Conservation (phyloP, 2,797 vertebrate species). For the Naso thynnoides region DNA sequence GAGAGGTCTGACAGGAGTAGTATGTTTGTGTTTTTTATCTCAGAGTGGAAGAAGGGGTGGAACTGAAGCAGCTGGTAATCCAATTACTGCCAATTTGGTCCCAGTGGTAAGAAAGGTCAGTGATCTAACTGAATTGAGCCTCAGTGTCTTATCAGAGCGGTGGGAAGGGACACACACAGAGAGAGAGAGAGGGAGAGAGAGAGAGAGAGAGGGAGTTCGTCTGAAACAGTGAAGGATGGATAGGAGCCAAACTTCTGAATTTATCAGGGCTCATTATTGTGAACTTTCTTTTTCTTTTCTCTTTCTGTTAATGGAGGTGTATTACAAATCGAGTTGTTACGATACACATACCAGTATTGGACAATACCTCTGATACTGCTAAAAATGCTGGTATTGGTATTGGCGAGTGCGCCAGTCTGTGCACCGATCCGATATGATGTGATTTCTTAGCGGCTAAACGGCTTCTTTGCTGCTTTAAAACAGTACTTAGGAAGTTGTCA, state of each 20-base stretch:
- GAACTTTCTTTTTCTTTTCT: neutral
- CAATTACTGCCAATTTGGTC: conserved; percentile 33
- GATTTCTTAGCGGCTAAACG: too few relatives aligned
- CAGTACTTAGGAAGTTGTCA: too few relatives aligned
- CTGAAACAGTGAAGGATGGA: neutral
- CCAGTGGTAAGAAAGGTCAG: conserved; percentile 44
- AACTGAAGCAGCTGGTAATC: conserved; percentile 19
- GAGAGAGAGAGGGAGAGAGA: neutral
- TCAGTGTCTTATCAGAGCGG: conserved; percentile 27
- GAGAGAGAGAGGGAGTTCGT: neutral
- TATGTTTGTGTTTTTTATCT: neutral
- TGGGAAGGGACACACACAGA: neutral
- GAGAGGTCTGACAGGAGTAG: neutral
- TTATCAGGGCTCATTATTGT: neutral
- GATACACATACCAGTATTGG: too few relatives aligned
- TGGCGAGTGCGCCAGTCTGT: too few relatives aligned
- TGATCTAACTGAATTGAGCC: conserved; percentile 34
- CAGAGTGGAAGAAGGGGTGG: neutral
- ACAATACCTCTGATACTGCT: too few relatives aligned
- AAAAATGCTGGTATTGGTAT: too few relatives aligned
- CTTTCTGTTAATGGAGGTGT: neutral
- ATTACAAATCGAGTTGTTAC: too few relatives aligned
- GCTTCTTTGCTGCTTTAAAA: too few relatives aligned
- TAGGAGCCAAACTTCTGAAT: neutral
- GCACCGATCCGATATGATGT: too few relatives aligned